Evolutionary conservation across 92 coral and sea anemone genomes (phyloP), one percentile per base, ranked within the genome.

Genomic region (Diadumene lineata): DNA sequence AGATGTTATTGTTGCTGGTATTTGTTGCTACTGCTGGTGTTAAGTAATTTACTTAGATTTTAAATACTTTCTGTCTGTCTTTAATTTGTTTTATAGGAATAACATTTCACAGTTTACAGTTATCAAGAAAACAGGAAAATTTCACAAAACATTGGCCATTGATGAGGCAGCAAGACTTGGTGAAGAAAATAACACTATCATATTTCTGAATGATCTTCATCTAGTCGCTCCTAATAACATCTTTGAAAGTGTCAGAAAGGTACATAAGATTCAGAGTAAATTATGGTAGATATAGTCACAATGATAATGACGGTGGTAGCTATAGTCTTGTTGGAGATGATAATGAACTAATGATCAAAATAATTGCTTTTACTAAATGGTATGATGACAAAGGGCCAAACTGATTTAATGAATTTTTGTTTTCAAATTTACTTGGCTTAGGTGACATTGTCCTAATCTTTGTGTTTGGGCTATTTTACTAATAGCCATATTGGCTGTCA

Each of bases 101-200:
- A 64, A 76, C 24, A 34, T 79, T 50, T 67, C 24, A 32, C 66
- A 32, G 16, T 84, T 55, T 50, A 63, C 64, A 77, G 87, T 92
- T 31, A 72, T 92, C 34, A 90, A 80, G 73, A 78, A 84, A 50
- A 61, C 64, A 21, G 97, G 97, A 0, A 79, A 80, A 60, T 92
- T 92, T 68, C 89, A 92, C 88, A 92, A 92, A 82, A 89, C 97
- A n/a, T 76, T 86, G 28, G 94, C 97, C 38, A 92, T 92, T 68
- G 84, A 92, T 53, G 75, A 86, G 11, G 97, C 97, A 44, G 94
- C 82, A n/a, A 75, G 58, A 1, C 66, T 84, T 62, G 80, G 88
- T 23, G 64, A 56, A 13, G 83, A 92, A 60, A 69, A 85, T 19
- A 86, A 78, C 79, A 88, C 92, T 55, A 89, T 92, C 72, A 86